Percentiles rank a stretch among this genome's conserved stretches.
Conservation (phyloP, 1,140 invertebrate genomes). For the Camponotus floridanus region DNA sequence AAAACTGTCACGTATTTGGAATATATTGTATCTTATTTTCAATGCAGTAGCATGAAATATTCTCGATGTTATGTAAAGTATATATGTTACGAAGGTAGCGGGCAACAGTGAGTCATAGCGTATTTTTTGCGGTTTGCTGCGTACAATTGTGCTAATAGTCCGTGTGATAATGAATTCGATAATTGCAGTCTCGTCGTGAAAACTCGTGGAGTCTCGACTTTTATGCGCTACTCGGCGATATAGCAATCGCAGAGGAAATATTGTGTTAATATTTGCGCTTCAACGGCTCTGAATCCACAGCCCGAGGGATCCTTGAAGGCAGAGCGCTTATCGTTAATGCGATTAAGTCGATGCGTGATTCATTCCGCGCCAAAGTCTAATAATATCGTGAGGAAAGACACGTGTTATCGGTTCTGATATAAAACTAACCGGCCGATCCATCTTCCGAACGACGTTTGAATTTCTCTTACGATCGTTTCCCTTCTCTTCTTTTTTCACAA, state of each 20-base stretch:
- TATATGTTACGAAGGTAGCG: constrained; percentile 2
- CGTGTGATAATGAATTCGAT: constrained; percentile 21
- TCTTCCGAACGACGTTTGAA: constrained; percentile 37
- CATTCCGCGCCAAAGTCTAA: constrained; percentile 63
- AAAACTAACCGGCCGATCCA: constrained; percentile 19
- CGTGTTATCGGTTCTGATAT: constrained; percentile 39
- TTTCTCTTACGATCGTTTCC: constrained; percentile 34
- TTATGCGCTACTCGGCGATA: neutral
- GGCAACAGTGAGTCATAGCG: constrained; percentile 16
- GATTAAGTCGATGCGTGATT: constrained; percentile 71
- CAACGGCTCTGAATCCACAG: constrained; percentile 46
- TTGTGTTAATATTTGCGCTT: constrained; percentile 67
- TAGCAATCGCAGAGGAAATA: constrained; percentile 59
- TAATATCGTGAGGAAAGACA: constrained; percentile 50
- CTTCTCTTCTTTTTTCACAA: too few relatives aligned
- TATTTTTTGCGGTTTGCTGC: neutral
- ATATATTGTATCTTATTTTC: neutral
- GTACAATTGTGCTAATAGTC: too few relatives aligned
- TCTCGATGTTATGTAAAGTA: neutral
- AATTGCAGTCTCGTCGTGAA: constrained; percentile 20
- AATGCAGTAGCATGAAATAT: neutral
- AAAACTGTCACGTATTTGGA: neutral
- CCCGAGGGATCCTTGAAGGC: constrained; percentile 15
- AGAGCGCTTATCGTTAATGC: constrained; percentile 63
- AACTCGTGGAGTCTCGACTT: neutral